These are phyloP conservation scores for Metridium senile DNA, from an alignment of 92 coral and sea anemone genomes.

Conservation along the genomic window DNA sequence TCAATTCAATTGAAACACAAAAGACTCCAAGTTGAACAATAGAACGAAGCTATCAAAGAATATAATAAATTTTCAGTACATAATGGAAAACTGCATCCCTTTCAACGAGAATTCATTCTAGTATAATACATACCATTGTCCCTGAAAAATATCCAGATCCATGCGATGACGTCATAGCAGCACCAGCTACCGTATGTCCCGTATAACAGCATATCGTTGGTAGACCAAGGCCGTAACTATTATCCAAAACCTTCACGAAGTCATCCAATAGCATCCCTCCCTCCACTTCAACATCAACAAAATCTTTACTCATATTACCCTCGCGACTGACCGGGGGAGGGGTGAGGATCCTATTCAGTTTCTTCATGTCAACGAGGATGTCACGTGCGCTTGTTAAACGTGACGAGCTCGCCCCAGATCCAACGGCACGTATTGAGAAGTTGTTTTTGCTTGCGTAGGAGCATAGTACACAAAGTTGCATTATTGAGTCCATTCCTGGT, in stretches of 20 bases:
- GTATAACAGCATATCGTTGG: slow-evolving; percentile 73
- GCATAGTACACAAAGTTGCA: slow-evolving; percentile 68
- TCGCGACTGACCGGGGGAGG: slow-evolving; percentile 38
- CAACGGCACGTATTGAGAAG: slow-evolving; percentile 68
- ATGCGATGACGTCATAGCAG: slow-evolving; percentile 61
- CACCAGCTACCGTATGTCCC: slow-evolving; percentile 81
- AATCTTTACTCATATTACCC: slow-evolving; percentile 58
- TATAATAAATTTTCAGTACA: too few relatives aligned
- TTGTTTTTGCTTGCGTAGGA: slow-evolving; percentile 56
- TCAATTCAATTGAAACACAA: too few relatives aligned
- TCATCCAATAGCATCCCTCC: slow-evolving; percentile 62
- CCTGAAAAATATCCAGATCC: slow-evolving; percentile 75
- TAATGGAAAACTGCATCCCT: too few relatives aligned
- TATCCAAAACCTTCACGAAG: slow-evolving; percentile 61
- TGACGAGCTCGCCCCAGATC: slow-evolving; percentile 83
- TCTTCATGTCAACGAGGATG: slow-evolving; percentile 73
- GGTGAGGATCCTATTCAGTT: slow-evolving; percentile 60
- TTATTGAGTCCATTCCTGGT: slow-evolving; percentile 45
- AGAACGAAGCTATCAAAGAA: too few relatives aligned
- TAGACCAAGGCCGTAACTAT: slow-evolving; percentile 57
- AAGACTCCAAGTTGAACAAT: too few relatives aligned
- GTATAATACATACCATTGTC: slow-evolving; percentile 56
- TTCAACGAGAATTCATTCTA: too few relatives aligned
- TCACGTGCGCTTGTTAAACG: slow-evolving; percentile 69
- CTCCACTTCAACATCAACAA: slow-evolving; percentile 69